Conservation (phyloP, 2,888 invertebrate genomes). For the Drosophila paramelanica region DNA sequence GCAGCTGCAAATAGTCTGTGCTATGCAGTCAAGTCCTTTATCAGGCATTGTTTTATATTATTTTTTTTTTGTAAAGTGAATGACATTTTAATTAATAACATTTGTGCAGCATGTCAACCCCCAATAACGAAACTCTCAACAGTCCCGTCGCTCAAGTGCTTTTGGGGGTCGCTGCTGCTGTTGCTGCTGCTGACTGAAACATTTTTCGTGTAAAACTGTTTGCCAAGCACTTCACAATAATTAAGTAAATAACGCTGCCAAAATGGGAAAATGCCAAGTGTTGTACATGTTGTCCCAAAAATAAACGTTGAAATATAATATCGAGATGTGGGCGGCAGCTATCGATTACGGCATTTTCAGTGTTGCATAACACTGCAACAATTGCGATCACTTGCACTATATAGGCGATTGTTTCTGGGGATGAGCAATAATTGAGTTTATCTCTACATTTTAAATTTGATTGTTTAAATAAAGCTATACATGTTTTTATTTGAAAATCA, state of each 20-base stretch:
- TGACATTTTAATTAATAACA: constrained; percentile 84
- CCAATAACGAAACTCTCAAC: constrained; percentile 5
- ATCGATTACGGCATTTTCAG: constrained; percentile 16
- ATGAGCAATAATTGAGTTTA: constrained; percentile 6
- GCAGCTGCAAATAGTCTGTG: constrained; percentile 65
- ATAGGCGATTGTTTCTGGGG: neutral
- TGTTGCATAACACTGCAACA: constrained; percentile 11
- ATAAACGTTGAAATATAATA: constrained; percentile 70
- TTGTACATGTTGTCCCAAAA: constrained; percentile 38
- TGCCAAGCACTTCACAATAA: constrained; percentile 78
- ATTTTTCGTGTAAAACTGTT: constrained; percentile 80
- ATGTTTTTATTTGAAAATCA: neutral
- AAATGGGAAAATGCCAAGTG: constrained; percentile 56
- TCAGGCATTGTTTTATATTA: constrained; percentile 34
- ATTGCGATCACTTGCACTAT: neutral
- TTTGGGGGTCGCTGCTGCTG: constrained; percentile 14
- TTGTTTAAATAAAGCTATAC: neutral
- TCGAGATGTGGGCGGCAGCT: constrained; percentile 56
- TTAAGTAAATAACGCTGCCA: constrained; percentile 75
- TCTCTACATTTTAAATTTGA: neutral
- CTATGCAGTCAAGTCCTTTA: constrained; percentile 51
- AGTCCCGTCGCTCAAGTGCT: constrained; percentile 26
- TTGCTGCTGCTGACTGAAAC: constrained; percentile 57
- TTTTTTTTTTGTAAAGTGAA: constrained; percentile 63
- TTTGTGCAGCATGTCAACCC: constrained; percentile 61